Base-by-base conservation (phyloP, 2,888 invertebrate species). In the Catocala nupta region DNA sequence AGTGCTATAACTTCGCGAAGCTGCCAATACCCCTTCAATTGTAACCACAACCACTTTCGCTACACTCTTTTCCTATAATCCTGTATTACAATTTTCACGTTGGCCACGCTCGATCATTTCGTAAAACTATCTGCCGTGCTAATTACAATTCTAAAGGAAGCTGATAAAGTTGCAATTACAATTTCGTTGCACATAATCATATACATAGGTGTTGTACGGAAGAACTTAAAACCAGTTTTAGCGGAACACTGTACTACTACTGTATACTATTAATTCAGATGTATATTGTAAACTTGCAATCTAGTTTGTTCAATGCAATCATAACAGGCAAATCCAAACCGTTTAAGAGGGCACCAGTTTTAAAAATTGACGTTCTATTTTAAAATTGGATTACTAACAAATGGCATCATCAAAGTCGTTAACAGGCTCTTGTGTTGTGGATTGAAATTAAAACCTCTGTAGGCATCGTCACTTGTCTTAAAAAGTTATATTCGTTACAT, bases 191-290 rank as follows among this genome's bases (percentile, higher is more conserved):
- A 44, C 9, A 10, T 44, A 13, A 43, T 58, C 11, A 54, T 43
- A 47, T 25, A 25, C 25, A 25, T 60, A 63, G 50, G 56, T 55
- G 64, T 63, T 53, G 61, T 49, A 61, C 49, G 50, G 68, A 55
- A 55, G 63, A 67, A 68, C 60, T 64, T 12, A 36, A 72, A 82
- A 83, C 83, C 75, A 63, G 82, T 85, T 81, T 56, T 59, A 65
- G 70, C 66, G 71, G 69, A 68, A 61, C 61, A 84, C 82, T 81
- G 84, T 82, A 70, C 68, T 63, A 60, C 64, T 53, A n/a, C 71
- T 62, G 65, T 55, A 52, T 44, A 57, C 62, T 65, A 65, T 67
- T 73, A 70, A 73, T 74, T 78, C 75, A 68, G 76, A 80, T 78
- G 80, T 70, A 25, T 70, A 71, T 70, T 69, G 62, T 70, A 72